Percentiles rank a stretch among this genome's conserved stretches.
These are phyloP conservation scores for Neolamprologus cancellatus DNA, from an alignment of 2,113 vertebrate genomes.

Conservation along the genomic window DNA sequence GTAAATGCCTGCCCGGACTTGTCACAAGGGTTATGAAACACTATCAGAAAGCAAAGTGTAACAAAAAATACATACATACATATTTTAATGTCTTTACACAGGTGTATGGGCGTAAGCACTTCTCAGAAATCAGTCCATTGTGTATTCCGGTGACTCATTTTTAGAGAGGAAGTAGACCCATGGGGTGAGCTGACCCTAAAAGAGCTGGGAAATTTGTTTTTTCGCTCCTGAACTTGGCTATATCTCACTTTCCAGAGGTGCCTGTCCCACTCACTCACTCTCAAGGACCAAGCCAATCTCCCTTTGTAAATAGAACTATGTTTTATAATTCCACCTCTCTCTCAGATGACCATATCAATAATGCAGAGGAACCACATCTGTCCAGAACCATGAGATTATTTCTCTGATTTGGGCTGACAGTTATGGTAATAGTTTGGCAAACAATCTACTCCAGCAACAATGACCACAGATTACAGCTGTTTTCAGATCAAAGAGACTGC, in stretches of 20 bases:
- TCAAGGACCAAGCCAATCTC: conserved; percentile 97
- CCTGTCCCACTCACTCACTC: conserved; percentile 89
- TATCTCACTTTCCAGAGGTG: conserved; percentile 94
- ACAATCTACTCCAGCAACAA: conserved; percentile 95
- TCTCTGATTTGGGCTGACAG: conserved; percentile 95
- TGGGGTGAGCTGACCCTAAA: conserved; percentile 81
- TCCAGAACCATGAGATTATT: conserved; percentile 96
- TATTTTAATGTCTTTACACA: conserved; percentile 57
- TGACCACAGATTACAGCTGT: conserved; percentile 94
- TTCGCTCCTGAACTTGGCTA: conserved; percentile 79
- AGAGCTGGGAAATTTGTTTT: conserved; percentile 75
- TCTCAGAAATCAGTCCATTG: conserved; percentile 65
- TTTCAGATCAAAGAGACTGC: conserved; percentile 84
- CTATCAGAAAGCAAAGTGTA: conserved; percentile 25
- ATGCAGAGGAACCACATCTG: conserved; percentile 93
- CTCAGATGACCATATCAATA: conserved; percentile 95
- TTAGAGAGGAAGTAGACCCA: conserved; percentile 67
- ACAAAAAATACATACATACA: conserved; percentile 38
- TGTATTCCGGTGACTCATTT: conserved; percentile 75
- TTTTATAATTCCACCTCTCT: conserved; percentile 96
- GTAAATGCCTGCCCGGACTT: conserved; percentile 42
- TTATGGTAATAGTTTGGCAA: conserved; percentile 99
- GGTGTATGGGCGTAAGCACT: conserved; percentile 42
- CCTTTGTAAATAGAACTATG: conserved; percentile 99
- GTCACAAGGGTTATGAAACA: conserved; percentile 38